phyloP scores from a whole-genome alignment of 2,888 invertebrate genomes.

The Drosophila mayaguana region DNA sequence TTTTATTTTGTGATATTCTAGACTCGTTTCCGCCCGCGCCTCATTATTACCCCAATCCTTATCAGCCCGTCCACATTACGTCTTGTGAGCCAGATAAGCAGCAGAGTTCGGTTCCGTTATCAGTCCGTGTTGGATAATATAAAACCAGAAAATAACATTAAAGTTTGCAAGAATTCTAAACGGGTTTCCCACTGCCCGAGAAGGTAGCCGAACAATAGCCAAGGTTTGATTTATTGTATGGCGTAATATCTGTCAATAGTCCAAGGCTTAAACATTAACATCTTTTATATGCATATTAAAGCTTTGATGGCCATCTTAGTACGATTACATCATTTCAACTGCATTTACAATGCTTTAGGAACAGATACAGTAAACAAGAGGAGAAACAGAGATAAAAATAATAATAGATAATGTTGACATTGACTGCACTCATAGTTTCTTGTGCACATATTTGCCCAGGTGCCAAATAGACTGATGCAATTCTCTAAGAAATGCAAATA shows the following conservation, averaged over 20 bases:
- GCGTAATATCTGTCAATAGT: constrained; percentile 33
- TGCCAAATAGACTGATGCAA: constrained; percentile 6
- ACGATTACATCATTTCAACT: constrained; percentile 38
- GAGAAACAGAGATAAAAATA: background rate
- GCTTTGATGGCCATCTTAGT: constrained; percentile 10
- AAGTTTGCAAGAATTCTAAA: constrained; percentile 6
- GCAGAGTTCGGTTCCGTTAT: constrained; percentile 17
- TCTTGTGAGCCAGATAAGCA: constrained; percentile 55
- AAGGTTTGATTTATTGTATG: constrained; percentile 2
- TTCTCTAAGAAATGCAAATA: constrained; percentile 13
- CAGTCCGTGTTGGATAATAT: constrained; percentile 45
- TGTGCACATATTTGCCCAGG: constrained; percentile 35
- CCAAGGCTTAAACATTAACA: constrained; percentile 30
- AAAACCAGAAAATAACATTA: background rate
- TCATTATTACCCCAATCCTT: constrained; percentile 31
- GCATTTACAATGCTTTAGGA: constrained; percentile 10
- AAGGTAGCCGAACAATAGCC: background rate
- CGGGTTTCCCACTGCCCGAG: background rate
- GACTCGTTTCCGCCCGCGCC: constrained; percentile 39
- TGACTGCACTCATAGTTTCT: constrained; percentile 16
- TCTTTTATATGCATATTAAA: constrained; percentile 2
- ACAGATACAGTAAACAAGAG: background rate
- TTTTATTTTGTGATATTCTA: constrained; percentile 11
- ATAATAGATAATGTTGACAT: constrained; percentile 16
- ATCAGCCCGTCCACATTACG: constrained; percentile 42